Conservation (phyloP, 2,113 vertebrate species). For the Craseonycteris thonglongyai region DNA sequence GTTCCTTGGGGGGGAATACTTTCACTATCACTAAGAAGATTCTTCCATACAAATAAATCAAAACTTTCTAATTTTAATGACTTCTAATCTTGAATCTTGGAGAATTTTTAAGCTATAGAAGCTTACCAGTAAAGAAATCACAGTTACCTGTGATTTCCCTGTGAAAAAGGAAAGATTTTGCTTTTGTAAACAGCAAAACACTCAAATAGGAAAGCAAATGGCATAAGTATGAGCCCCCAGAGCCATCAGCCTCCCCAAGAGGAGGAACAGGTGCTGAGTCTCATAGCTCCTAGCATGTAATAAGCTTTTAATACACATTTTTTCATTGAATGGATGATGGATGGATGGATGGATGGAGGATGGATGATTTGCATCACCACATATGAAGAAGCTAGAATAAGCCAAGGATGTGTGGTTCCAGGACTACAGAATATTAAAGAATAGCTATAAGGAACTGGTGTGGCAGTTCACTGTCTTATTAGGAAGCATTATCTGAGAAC, state of each 20-base stretch:
- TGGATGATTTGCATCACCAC: neutral
- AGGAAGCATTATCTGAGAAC: neutral
- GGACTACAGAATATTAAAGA: neutral
- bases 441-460: too few relatives aligned
- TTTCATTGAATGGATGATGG: neutral
- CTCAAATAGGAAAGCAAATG: neutral
- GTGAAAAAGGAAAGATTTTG: neutral
- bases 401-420: neutral
- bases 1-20: fast-evolving
- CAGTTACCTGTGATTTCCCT: too few relatives aligned
- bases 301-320: neutral
- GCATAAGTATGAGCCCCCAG: neutral
- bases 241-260: neutral
- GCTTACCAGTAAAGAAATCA: neutral
- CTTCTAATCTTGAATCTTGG: neutral
- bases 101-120: neutral
- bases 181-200: neutral
- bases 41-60: neutral
- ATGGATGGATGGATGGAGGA: neutral
- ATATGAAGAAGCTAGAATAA: neutral
- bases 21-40: neutral
- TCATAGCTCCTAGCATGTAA: neutral
- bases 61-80: neutral
- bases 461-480: neutral
- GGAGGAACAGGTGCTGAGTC: neutral